phyloP scores from a whole-genome alignment of 2,888 invertebrate species.

The Antitype chi region DNA sequence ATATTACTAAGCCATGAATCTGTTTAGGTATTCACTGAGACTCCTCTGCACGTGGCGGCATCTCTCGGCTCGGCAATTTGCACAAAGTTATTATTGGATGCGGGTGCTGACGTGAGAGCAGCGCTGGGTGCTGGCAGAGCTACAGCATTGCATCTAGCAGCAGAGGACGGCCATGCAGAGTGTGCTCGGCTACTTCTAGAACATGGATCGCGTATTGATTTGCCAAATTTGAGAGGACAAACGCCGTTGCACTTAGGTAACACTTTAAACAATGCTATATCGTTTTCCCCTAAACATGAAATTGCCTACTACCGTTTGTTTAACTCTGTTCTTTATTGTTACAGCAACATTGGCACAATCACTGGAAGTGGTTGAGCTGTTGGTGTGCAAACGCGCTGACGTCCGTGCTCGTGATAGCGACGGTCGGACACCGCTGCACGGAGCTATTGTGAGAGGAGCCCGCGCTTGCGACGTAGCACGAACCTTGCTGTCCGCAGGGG shows the following conservation, averaged over 20 bases:
- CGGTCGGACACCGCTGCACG: conserved; percentile 95
- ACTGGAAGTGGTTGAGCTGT: conserved; percentile 93
- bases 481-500: conserved; percentile 92
- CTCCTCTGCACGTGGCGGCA: conserved; percentile 95
- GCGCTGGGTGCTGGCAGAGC: conserved; percentile 93
- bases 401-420: conserved; percentile 93
- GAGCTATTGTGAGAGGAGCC: conserved; percentile 95
- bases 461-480: conserved; percentile 93
- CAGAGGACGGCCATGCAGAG: conserved; percentile 96
- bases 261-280: neutral
- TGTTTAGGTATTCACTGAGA: conserved; percentile 94
- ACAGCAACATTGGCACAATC: conserved; percentile 95
- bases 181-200: conserved; percentile 94
- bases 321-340: conserved; percentile 56
- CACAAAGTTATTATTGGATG: conserved; percentile 93
- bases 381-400: conserved; percentile 92
- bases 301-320: neutral
- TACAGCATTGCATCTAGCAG: conserved; percentile 96
- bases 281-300: neutral
- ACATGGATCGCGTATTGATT: conserved; percentile 94
- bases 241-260: conserved; percentile 94
- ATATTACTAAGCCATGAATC: conserved; percentile 53
- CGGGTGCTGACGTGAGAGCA: conserved; percentile 95
- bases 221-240: conserved; percentile 94
- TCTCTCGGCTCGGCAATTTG: conserved; percentile 93